phyloP scores from a whole-genome alignment of 2,888 invertebrate genomes.

The Arge pagana region DNA sequence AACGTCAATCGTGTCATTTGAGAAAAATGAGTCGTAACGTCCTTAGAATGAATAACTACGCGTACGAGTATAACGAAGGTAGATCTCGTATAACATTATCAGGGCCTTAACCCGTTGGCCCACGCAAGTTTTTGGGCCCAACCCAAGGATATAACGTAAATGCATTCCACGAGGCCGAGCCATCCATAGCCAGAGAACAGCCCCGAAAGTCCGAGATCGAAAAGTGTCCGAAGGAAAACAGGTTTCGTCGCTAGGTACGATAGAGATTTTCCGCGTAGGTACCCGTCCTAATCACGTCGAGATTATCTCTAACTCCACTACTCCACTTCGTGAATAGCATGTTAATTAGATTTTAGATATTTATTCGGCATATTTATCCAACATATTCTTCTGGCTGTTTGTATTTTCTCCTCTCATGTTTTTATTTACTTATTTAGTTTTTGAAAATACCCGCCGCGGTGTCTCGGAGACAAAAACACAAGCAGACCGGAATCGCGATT shows the following conservation, averaged over 20 bases:
- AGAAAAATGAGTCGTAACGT: too few relatives aligned
- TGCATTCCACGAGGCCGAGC: constrained; percentile 9
- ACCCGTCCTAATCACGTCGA: background rate
- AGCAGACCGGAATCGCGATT: too few relatives aligned
- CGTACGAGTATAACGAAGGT: background rate
- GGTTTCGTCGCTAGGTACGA: constrained; percentile 1
- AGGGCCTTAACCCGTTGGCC: constrained; percentile 15
- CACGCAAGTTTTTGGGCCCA: constrained; percentile 17
- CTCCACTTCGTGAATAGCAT: background rate
- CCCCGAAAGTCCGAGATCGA: too few relatives aligned
- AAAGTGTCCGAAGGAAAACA: background rate
- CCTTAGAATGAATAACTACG: background rate
- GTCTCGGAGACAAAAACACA: too few relatives aligned
- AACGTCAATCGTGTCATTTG: too few relatives aligned
- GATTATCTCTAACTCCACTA: background rate
- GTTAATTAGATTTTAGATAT: background rate
- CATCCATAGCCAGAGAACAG: too few relatives aligned
- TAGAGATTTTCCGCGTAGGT: constrained; percentile 4
- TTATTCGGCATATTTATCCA: too few relatives aligned
- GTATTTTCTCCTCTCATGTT: too few relatives aligned
- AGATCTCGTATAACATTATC: constrained; percentile 1
- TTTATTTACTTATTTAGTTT: too few relatives aligned
- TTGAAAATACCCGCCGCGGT: too few relatives aligned
- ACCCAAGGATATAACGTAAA: constrained; percentile 4
- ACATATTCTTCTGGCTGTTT: too few relatives aligned